Evolutionary conservation across 2,888 invertebrate species (phyloP).

Genomic region (Calliphora vomitoria): DNA sequence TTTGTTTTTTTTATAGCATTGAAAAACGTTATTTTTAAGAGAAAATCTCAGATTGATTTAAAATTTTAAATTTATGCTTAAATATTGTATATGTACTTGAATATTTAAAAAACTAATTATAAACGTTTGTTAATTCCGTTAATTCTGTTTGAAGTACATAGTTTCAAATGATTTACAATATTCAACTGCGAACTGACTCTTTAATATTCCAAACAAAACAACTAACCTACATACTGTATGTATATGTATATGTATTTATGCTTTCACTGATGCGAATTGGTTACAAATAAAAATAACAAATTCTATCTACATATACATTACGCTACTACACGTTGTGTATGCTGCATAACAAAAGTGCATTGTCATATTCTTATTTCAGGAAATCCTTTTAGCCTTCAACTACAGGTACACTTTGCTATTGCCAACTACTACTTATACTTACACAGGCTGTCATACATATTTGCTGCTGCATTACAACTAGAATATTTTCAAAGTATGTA

Average conservation of each 20-base stretch:
- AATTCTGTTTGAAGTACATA: no score
- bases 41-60: no score
- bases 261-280: conserved; percentile 27
- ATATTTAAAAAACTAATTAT: no score
- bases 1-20: no score
- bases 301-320: conserved; percentile 7
- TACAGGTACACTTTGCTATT: conserved; percentile 59
- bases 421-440: conserved; percentile 22
- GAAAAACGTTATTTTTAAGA: no score
- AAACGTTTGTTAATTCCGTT: no score
- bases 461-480: conserved; percentile 30
- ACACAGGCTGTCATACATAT: neutral
- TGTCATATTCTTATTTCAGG: conserved; percentile 68
- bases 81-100: no score
- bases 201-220: neutral
- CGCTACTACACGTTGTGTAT: neutral
- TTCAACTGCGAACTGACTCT: conserved; percentile 5
- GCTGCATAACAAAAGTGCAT: conserved; percentile 42
- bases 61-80: no score
- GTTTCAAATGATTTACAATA: no score
- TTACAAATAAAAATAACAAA: conserved; percentile 4
- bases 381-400: conserved; percentile 74
- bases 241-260: neutral
- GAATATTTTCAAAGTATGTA: neutral
- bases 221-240: neutral